Base-by-base conservation (phyloP, 2,888 invertebrate species). In the Anticlea derivata region DNA sequence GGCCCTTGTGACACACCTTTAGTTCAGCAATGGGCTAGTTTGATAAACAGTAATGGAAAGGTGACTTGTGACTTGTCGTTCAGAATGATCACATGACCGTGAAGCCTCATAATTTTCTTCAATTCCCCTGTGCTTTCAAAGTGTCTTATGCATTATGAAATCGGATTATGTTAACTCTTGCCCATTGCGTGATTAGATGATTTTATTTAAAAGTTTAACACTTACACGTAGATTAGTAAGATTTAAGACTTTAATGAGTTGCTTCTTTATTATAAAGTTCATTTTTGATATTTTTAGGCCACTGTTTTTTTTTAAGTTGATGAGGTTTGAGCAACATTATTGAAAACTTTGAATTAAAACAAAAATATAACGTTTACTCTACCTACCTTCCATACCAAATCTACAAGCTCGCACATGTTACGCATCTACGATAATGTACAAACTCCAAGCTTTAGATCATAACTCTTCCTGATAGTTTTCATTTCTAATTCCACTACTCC, bases 391-490 rank as follows among this genome's bases (percentile, higher is more conserved):
- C 83, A 77, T 83, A 83, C 68, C 78, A 82, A 82, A 83, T 76
- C 87, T 87, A 87, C 83, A 86, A 88, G 87, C 88, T 86, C 86
- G 73, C 82, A 80, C 65, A 59, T 73, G 70, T 78, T 75, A 81
- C 75, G 79, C 81, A 60, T 66, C 83, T 86, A 86, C 77, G 68
- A 70, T 76, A 76, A 75, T 75, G 78, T 78, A 83, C 79, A 74
- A 72, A 71, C 64, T 75, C 72, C 81, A 81, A 81, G 78, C 78
- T 58, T 72, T 68, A 69, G 68, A 69, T 75, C 77, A 70, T 74
- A 70, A 47, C 51, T 41, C 68, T 68, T 70, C 72, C 65, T 78
- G 75, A 80, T 80, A 77, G 78, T 74, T 72, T 76, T 72, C 70
- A 61, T 70, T 75, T 70, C 68, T 75, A 80, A 80, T 73, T 60